A percentile compares a stretch with the other conserved stretches of the same genome.
These are phyloP conservation scores for Dreissena polymorpha DNA, from an alignment of 1,140 invertebrate genomes.

Conservation along the genomic window DNA sequence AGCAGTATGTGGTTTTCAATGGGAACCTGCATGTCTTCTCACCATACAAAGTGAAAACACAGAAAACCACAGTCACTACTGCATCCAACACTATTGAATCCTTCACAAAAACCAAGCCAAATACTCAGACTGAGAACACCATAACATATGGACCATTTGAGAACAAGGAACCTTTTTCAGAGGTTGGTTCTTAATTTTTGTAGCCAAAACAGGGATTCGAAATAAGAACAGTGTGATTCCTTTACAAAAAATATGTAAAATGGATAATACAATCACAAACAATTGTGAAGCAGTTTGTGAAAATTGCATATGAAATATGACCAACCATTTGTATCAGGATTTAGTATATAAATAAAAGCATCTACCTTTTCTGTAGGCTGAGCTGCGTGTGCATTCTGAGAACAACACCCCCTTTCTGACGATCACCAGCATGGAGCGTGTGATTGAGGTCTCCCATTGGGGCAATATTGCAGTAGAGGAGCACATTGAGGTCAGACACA, in stretches of 20 bases:
- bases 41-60: conserved; percentile 89
- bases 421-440: conserved; percentile 90
- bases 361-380: conserved; percentile 79
- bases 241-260: too few species aligned
- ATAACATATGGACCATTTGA: conserved; percentile 94
- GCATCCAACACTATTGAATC: conserved; percentile 90
- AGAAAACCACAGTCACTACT: conserved; percentile 90
- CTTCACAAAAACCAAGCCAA: conserved; percentile 92
- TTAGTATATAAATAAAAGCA: not conserved
- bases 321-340: not conserved
- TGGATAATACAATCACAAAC: too few species aligned
- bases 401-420: conserved; percentile 98
- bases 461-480: conserved; percentile 99
- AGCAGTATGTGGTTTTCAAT: conserved; percentile 93
- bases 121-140: conserved; percentile 87
- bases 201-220: not conserved
- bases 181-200: conserved; percentile 63
- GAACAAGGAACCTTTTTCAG: conserved; percentile 83
- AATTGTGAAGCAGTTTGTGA: not conserved
- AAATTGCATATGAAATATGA: not conserved
- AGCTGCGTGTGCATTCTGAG: conserved; percentile 94
- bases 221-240: too few species aligned
- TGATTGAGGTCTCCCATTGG: conserved; percentile 99
- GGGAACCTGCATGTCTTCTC: conserved; percentile 92
- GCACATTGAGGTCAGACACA: conserved; percentile 93